phyloP scores from a whole-genome alignment of 2,888 invertebrate genomes.

The Leptarthrus brevirostris region DNA sequence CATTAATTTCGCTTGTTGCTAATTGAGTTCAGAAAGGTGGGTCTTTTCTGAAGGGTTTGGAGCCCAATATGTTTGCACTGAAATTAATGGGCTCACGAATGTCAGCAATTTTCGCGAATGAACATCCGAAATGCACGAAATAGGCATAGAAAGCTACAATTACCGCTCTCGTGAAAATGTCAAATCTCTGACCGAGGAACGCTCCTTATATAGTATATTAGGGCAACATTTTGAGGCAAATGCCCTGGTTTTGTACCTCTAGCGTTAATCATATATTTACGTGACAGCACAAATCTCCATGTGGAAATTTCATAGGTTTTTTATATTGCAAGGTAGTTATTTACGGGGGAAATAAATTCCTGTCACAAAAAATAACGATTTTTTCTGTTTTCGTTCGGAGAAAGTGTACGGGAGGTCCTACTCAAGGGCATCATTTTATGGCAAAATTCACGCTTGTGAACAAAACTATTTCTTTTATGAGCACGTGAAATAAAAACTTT shows the following conservation, averaged over 20 bases:
- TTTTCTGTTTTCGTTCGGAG: neutral
- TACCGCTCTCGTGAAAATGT: too few species aligned
- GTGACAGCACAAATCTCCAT: slow-evolving; percentile 5
- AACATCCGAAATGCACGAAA: too few species aligned
- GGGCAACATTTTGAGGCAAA: too few species aligned
- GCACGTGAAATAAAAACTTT: neutral
- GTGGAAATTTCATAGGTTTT: neutral
- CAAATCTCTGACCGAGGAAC: too few species aligned
- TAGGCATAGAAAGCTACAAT: too few species aligned
- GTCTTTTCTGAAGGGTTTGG: neutral
- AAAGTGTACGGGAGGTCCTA: neutral
- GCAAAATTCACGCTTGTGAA: too few species aligned
- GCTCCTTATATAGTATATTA: too few species aligned
- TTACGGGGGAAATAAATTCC: neutral
- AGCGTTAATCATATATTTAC: neutral
- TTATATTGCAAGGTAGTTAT: slow-evolving; percentile 7
- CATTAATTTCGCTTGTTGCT: slow-evolving; percentile 29
- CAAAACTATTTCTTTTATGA: too few species aligned
- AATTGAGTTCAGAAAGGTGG: slow-evolving; percentile 7
- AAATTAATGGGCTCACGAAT: too few species aligned
- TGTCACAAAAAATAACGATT: too few species aligned
- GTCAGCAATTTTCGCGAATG: too few species aligned
- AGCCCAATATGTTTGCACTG: too few species aligned
- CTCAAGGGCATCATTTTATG: slow-evolving; percentile 21
- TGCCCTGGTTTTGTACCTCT: neutral